Base-by-base conservation (phyloP, 2,797 vertebrate species). In the Cichlasoma orientale region DNA sequence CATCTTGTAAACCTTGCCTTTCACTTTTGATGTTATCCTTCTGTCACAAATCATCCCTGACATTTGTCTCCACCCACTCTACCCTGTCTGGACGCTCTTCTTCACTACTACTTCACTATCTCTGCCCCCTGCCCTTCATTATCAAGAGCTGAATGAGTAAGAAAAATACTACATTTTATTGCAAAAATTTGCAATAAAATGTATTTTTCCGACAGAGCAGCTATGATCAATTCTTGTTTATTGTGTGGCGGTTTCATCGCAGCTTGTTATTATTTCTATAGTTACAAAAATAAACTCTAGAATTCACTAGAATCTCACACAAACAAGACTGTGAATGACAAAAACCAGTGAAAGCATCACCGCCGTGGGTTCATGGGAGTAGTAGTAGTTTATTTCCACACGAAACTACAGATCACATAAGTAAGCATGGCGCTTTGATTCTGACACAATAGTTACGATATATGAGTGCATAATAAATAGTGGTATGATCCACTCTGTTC, bases 331-430 rank as follows among this genome's bases (percentile, higher is more conserved):
- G 0, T 5, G 33, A 29, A 61, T 80, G 76, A 79, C 79, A 27
- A 18, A 36, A 53, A 36, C 16, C 25, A 25, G 0, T 82, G 4
- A 90, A 92, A 16, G 74, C 74, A 80, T 29, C 85, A 84, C 25
- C 4, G 4, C 4, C 11, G 33, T 56, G 47, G 79, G 23, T 41
- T 78, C 33, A 58, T 84, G 75, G 57, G 56, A 78, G 76, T 7
- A 76, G 68, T 7, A 76, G 68, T 79, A 56, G 52, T 83, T 83
- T 56, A 41, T 75, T 33, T 41, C 3, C 6, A 56, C 6, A 38
- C 27, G 3, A 47, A 71, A 50, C 9, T 14, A 54, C 9, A 56
- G 21, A 53, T 13, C 50, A 38, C 2, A 1, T 16, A 16, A 75
- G 6, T 16, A 31, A 58, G 13, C 54, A 23, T 50, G 36, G 5